Conservation (phyloP, 2,113 vertebrate species). For the Neogale vison region DNA sequence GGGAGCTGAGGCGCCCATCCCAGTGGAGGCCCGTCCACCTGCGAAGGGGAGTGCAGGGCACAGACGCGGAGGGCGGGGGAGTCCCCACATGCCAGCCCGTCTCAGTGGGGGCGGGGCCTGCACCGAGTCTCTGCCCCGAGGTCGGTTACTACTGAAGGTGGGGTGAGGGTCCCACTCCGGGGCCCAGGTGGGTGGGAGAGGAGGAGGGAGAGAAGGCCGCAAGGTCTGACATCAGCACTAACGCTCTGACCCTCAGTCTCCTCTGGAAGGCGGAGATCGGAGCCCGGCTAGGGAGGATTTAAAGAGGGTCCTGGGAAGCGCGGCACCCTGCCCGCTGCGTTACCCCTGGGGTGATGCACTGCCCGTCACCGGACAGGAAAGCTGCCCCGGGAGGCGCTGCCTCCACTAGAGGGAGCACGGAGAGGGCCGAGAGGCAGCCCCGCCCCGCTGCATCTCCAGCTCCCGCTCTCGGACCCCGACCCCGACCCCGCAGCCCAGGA, state of each 20-base stretch:
- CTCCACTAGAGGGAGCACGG: neutral
- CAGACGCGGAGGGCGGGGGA: neutral
- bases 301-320: too few relatives aligned
- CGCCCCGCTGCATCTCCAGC: neutral
- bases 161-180: neutral
- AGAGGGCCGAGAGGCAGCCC: neutral
- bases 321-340: fast-evolving
- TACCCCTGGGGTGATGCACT: neutral
- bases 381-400: neutral
- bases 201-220: neutral
- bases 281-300: neutral
- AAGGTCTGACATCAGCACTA: fast-evolving
- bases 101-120: neutral
- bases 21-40: neutral
- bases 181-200: neutral
- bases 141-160: neutral
- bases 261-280: neutral
- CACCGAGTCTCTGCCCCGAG: neutral
- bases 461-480: too few relatives aligned
- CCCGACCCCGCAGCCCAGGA: neutral
- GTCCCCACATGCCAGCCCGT: neutral
- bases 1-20: neutral
- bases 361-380: neutral
- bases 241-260: neutral
- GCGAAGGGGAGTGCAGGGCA: too few relatives aligned